Conservation (phyloP, 2,888 invertebrate species). For the Zele albiditarsus region DNA sequence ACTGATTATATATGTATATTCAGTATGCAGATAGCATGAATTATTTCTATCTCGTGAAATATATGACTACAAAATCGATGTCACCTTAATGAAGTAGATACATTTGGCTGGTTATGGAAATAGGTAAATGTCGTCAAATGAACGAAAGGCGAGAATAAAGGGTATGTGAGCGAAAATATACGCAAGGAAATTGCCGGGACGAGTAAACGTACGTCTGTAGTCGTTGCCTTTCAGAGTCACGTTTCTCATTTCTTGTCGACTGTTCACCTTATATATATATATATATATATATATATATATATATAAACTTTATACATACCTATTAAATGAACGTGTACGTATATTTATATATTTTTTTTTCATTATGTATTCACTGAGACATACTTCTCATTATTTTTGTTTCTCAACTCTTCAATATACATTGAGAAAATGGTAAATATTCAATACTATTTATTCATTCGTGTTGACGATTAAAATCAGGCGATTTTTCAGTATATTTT, state of each 20-base stretch:
- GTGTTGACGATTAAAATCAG: too few species aligned
- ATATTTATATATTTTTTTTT: too few species aligned
- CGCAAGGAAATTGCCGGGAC: background rate
- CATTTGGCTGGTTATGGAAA: background rate
- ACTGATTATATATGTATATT: background rate
- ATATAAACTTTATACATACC: too few species aligned
- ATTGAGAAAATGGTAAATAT: too few species aligned
- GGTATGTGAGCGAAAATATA: background rate
- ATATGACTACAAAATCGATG: background rate
- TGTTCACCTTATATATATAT: conserved; percentile 47
- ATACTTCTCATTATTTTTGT: too few species aligned
- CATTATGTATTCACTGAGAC: too few species aligned
- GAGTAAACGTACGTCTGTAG: too few species aligned
- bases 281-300: too few species aligned
- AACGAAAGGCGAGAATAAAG: background rate
- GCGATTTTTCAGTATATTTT: too few species aligned
- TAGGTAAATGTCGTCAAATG: background rate
- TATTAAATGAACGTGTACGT: too few species aligned
- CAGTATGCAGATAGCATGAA: background rate
- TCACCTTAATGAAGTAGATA: background rate
- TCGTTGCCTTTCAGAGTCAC: conserved; percentile 40
- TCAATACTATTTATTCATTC: too few species aligned
- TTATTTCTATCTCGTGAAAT: background rate
- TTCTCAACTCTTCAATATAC: too few species aligned
- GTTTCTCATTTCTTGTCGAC: conserved; percentile 48